A percentile compares a stretch with the other conserved stretches of the same genome.
Conservation (phyloP, 2,113 vertebrate species). For the Dipodomys merriami region DNA sequence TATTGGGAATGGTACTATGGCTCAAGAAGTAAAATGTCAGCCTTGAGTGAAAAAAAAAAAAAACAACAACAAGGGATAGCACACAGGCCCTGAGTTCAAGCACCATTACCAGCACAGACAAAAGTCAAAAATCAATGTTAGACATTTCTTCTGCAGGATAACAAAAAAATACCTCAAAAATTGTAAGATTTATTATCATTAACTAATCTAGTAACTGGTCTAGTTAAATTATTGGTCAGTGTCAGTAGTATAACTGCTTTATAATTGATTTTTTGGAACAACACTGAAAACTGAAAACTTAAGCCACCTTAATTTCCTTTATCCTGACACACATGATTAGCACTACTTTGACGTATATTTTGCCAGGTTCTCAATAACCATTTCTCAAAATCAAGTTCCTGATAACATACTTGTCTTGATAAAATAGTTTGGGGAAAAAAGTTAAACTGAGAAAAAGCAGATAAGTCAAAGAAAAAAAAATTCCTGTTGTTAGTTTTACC, state of each 20-base stretch:
- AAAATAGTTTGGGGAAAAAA: constrained; percentile 23
- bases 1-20: too few relatives aligned
- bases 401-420: constrained; percentile 5
- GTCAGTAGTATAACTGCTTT: constrained; percentile 50
- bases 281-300: constrained; percentile 65
- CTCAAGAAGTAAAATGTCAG: too few relatives aligned
- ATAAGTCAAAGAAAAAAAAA: not conserved
- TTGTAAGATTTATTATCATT: constrained; percentile 45
- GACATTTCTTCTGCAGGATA: not conserved
- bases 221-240: constrained; percentile 38
- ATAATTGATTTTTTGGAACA: constrained; percentile 69
- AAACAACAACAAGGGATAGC: too few relatives aligned
- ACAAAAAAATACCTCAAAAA: constrained; percentile 49
- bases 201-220: constrained; percentile 57
- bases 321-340: constrained; percentile 72
- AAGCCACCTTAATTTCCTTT: constrained; percentile 75
- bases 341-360: constrained; percentile 65
- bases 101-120: too few relatives aligned
- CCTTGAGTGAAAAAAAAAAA: too few relatives aligned
- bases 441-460: constrained; percentile 28
- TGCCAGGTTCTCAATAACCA: constrained; percentile 54
- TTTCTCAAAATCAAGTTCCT: constrained; percentile 55
- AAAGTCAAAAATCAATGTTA: constrained; percentile 42
- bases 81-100: too few relatives aligned
- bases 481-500: not conserved